These are phyloP conservation scores for Microchirus variegatus DNA, from an alignment of 2,797 vertebrate genomes.

Conservation along the genomic window DNA sequence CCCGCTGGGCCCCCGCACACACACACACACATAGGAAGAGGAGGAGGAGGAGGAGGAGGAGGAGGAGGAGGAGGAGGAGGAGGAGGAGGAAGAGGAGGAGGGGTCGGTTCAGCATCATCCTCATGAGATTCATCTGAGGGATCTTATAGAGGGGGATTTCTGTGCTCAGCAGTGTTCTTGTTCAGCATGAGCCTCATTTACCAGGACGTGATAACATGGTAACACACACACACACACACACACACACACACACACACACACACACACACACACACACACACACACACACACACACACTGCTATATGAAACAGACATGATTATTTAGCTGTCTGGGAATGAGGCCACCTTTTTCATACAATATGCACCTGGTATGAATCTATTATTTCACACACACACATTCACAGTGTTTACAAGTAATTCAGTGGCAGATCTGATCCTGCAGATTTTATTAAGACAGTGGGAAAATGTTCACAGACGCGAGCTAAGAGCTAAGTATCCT, in stretches of 20 bases:
- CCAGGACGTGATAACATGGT: conserved; percentile 28
- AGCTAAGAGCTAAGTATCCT: neutral
- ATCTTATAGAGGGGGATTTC: conserved; percentile 59
- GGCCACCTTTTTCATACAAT: neutral
- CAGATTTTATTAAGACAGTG: conserved; percentile 10
- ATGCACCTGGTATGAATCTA: conserved; percentile 13
- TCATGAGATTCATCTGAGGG: conserved; percentile 55
- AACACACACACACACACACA: neutral
- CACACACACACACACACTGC: neutral
- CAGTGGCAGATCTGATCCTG: neutral
- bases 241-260: neutral
- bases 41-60: conserved; percentile 21
- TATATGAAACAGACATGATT: conserved; percentile 12
- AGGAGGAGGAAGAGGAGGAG: conserved; percentile 31
- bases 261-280: neutral
- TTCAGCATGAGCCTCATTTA: conserved; percentile 44
- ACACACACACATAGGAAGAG: conserved; percentile 49
- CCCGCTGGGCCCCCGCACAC: conserved; percentile 50
- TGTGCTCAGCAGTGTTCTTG: conserved; percentile 54
- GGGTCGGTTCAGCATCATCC: conserved; percentile 26
- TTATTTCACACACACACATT: neutral
- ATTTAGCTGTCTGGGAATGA: conserved; percentile 14
- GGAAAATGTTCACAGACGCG: neutral
- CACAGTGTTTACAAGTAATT: conserved; percentile 3
- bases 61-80: conserved; percentile 23